phyloP scores from a whole-genome alignment of 2,888 invertebrate genomes.

The Diarsia dahlii region DNA sequence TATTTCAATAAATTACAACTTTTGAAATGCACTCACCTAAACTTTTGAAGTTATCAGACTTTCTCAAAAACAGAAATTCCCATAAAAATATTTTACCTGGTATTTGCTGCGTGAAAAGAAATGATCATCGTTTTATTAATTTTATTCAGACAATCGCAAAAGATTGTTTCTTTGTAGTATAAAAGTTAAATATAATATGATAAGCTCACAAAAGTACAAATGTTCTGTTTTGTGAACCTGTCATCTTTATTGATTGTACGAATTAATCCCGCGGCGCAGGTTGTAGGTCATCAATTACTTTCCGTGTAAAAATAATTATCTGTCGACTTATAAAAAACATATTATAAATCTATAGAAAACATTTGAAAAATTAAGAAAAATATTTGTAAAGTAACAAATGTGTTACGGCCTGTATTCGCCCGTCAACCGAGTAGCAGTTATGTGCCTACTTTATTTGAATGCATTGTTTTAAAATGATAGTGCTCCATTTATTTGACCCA shows the following conservation, averaged over 20 bases:
- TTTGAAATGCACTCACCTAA: neutral
- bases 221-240: constrained; percentile 45
- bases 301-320: constrained; percentile 31
- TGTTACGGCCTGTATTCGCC: constrained; percentile 6
- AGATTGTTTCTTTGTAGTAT: constrained; percentile 3
- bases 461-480: constrained; percentile 41
- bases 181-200: constrained; percentile 2
- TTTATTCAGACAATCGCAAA: constrained; percentile 12
- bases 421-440: constrained; percentile 1
- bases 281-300: constrained; percentile 55
- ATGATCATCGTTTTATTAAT: neutral
- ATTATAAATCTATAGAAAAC: constrained; percentile 28
- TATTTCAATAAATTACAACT: constrained; percentile 1
- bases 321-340: constrained; percentile 35
- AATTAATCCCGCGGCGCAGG: constrained; percentile 38
- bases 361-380: neutral
- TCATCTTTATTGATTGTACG: constrained; percentile 56
- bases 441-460: constrained; percentile 3
- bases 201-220: constrained; percentile 31
- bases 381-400: neutral
- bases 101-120: neutral
- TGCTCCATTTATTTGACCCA: constrained; percentile 42
- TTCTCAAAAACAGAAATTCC: constrained; percentile 23
- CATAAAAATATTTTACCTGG: neutral
- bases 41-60: neutral